A percentile compares a stretch with the other conserved stretches of the same genome.
Evolutionary conservation across 2,113 vertebrate genomes (phyloP).

Genomic region (Phylloscopus whistleri): DNA sequence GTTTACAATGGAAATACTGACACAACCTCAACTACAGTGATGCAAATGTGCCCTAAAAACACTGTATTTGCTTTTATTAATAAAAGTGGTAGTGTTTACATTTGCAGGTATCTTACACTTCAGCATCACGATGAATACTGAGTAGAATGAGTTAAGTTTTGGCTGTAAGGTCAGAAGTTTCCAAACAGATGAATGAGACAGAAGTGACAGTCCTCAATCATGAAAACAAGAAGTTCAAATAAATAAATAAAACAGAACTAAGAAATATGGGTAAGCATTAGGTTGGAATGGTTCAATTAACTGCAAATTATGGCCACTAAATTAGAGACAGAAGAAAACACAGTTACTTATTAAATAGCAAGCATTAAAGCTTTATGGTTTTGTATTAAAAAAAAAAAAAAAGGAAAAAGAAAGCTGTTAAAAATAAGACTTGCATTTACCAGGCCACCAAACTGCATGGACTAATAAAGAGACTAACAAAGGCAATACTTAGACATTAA

Average conservation of each 20-base stretch:
- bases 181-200: constrained; percentile 39
- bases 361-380: constrained; percentile 68
- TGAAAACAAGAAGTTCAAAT: constrained; percentile 63
- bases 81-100: constrained; percentile 70
- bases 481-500: constrained; percentile 68
- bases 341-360: constrained; percentile 60
- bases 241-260: constrained; percentile 70
- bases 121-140: constrained; percentile 63
- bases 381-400: not conserved
- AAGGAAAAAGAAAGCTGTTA: constrained; percentile 22
- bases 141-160: constrained; percentile 46
- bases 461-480: constrained; percentile 51
- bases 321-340: constrained; percentile 63
- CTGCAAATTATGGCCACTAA: constrained; percentile 61
- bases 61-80: constrained; percentile 68
- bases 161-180: constrained; percentile 32
- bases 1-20: constrained; percentile 62
- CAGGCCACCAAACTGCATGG: constrained; percentile 59
- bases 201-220: constrained; percentile 41
- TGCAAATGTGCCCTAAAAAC: constrained; percentile 65
- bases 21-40: constrained; percentile 59
- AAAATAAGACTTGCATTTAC: constrained; percentile 69
- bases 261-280: constrained; percentile 64
- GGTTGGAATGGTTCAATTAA: constrained; percentile 69
- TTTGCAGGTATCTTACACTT: constrained; percentile 65